Base-by-base conservation (phyloP, 2,797 vertebrate species). In the Chiroxiphia lanceolata region DNA sequence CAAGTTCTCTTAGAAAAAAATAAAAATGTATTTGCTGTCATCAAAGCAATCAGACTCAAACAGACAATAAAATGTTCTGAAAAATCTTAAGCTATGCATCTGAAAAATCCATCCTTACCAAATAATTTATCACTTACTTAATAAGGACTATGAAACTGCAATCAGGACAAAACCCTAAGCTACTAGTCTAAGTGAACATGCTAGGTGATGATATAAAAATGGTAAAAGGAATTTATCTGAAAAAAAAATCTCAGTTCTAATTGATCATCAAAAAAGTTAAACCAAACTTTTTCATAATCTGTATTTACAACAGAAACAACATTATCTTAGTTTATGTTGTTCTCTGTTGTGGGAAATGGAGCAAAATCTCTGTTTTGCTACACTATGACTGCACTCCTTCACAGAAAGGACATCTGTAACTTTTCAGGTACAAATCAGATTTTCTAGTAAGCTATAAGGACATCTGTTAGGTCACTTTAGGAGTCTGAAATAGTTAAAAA, bases 1-100 rank as follows among this genome's bases (percentile, higher is more conserved):
- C 99, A 94, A 99, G 97, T 97, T 99, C 99, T 98, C 99, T 99
- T 98, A 90, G 93, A 64, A 60, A 27, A 88, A 76, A 79, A 78
- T 89, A 87, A 94, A 79, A 76, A 91, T 57, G 69, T 11, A 74
- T 91, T 92, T 92, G 89, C 75, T 96, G 92, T 75, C 70, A 97
- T 92, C 65, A 91, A 92, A 90, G 47, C 48, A 90, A 83, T 70
- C 15, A 27, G 21, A 69, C 47, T 57, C 56, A 72, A 83, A 93
- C 45, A 83, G 44, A 29, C 75, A 75, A 31, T 13, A 57, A 87
- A 76, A 93, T 65, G 23, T n/a, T 85, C 33, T 74, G 16, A 36
- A 40, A 7, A 18, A 74, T 42, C 54, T 54, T 48, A 61, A 65
- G n/a, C 33, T 57, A 48, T 4, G 20, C 38, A 93, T 47, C 26